Evolutionary conservation across 2,888 invertebrate genomes (phyloP), one percentile per base, ranked within the genome.

Genomic region (Pandemis heparana): DNA sequence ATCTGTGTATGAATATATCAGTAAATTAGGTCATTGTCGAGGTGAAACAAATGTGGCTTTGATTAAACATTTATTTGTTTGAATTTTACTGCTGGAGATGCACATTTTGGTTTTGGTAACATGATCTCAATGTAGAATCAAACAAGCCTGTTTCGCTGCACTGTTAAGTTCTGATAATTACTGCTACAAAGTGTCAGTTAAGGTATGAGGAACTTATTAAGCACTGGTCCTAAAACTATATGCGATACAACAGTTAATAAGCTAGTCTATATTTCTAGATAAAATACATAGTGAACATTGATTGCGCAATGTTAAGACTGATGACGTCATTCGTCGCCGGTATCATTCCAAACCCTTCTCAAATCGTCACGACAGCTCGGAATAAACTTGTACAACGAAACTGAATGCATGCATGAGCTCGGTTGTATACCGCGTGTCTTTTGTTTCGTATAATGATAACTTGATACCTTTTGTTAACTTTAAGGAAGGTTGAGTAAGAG

Each of bases 401-500:
- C 23, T 1, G 39, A 51, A 68, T 63, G 46, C 18, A 43, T 59
- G 65, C 51, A 16, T 63, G 18, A 18, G 14, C 23, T n/a, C 38
- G 18, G 41, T 38, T 64, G n/a, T 23, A 73, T 60, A 23, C 43
- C 32, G 8, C 41, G 41, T 43, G 60, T 48, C 68, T 61, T 46
- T 63, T 38, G 16, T 53, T 2, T 18, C 32, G 65, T n/a, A 78
- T 53, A 9, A 56, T 12, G 56, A 23, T 56, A 56, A 56, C 56
- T 5, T 56, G 56, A 56, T 23, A 23, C 53, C 56, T 12, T 56
- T 56, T 56, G 56, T 56, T 23, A 56, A 23, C 56, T 12, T 53
- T 53, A 12, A 23, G 23, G 12, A 56, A 56, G 18, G 18, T 56
- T 56, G 56, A 56, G 12, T 56, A 12, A n/a, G 51, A 51, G 23